Base-by-base conservation (phyloP, 2,797 vertebrate species). In the Oreortyx pictus region DNA sequence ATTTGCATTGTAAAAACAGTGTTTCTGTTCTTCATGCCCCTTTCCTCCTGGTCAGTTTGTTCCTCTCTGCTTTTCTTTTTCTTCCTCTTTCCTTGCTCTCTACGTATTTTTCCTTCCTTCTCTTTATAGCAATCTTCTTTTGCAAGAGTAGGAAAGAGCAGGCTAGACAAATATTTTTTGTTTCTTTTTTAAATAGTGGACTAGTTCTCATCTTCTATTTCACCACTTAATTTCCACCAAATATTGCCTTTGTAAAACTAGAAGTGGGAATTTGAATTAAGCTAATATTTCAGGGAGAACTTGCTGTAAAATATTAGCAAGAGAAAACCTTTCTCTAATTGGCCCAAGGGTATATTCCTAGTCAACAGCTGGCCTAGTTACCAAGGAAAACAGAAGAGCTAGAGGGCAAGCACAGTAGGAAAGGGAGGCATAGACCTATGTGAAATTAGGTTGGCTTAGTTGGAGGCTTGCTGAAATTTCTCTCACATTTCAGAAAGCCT, bases 321-420 rank as follows among this genome's bases (percentile, higher is more conserved):
- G 59, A 87, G 70, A 90, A 93, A 93, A 74, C 7, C 52, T 76
- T 20, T 66, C 90, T 91, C 91, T 17, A 89, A 80, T 47, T 75
- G 66, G 79, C 92, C 82, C 59, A 72, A 22, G 80, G 92, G 76
- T 89, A 88, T 89, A 88, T 92, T 89, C 66, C 70, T 52, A 49
- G 88, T 60, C 4, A 1, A 75, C 79, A 92, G 86, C 88, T 94
- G 90, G 86, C 84, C 76, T 71, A 78, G 86, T 94, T 94, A 86
- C 92, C 73, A 88, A 88, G 90, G 89, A 90, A 92, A 96, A 94
- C 29, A 90, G 90, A 72, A 90, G 78, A 90, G 79, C 78, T 92
- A 81, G 66, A 95, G 70, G 82, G 62, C 44, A 92, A 70, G 67
- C 86, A 92, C 79, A 71, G 82, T 10, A 85, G 82, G 86, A 90